A percentile compares a stretch with the other conserved stretches of the same genome.
These are phyloP conservation scores for Heliocidaris tuberculata DNA, from an alignment of 35 echinoderm and acorn worm species.

Conservation along the genomic window DNA sequence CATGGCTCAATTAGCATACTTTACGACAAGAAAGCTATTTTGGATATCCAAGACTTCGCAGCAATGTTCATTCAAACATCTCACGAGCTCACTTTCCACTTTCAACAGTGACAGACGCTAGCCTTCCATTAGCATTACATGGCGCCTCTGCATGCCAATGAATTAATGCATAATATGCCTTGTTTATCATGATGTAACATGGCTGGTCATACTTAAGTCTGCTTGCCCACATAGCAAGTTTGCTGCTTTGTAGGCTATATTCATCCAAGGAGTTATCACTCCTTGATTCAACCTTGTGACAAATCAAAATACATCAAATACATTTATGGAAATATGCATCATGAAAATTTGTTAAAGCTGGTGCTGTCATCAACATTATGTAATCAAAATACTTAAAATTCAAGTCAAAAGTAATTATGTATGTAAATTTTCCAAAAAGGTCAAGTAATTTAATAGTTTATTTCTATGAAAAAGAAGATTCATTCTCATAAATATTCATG, in stretches of 20 bases:
- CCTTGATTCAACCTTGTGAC: not conserved
- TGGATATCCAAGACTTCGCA: not conserved
- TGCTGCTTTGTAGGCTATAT: not conserved
- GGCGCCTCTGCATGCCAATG: not conserved
- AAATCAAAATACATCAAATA: not conserved
- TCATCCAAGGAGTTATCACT: no score
- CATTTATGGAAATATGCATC: not conserved
- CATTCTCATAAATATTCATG: no score
- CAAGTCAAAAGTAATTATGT: not conserved
- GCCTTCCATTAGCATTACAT: not conserved
- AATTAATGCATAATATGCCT: not conserved
- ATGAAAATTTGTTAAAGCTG: not conserved
- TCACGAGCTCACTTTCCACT: not conserved
- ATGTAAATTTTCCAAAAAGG: not conserved
- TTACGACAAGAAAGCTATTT: not conserved
- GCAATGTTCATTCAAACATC: not conserved
- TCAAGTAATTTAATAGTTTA: not conserved
- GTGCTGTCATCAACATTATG: not conserved
- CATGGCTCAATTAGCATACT: constrained; percentile 16
- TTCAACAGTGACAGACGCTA: not conserved
- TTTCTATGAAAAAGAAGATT: not conserved
- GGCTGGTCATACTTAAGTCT: not conserved
- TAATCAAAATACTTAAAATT: not conserved
- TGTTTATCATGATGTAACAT: not conserved
- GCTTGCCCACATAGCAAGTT: not conserved